Base-by-base conservation (phyloP, 2,888 invertebrate genomes). In the Mesochorus sp. region DNA sequence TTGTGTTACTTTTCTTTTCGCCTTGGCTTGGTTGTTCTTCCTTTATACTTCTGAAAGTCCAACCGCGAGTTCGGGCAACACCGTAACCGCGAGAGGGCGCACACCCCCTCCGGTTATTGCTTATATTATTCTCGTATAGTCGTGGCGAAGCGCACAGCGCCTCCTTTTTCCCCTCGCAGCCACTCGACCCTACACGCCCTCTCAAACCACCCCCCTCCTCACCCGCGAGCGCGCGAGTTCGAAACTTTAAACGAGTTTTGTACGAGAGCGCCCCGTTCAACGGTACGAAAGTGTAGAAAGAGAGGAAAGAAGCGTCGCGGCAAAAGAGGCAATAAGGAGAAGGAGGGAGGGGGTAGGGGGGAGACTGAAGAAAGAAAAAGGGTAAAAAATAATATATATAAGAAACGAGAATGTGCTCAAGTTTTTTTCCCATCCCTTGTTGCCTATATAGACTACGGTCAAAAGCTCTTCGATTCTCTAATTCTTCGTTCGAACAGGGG, bases 191-290 rank as follows among this genome's bases (percentile, higher is more conserved):
- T 49, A 37, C 49, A 39, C 61, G 55, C 26, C 75, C 42, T 57
- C 57, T 21, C 12, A 0, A 17, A 19, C 59, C 39, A 12, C 34
- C 39, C 14, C 31, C 21, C 4, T 21, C 37, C 31, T 28, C 14
- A 1, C 26, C 5, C 42, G 8, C 14, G 12, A 12, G 8, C 37
- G 3, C 47, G 47, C 67, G 39, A 61, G 77, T 72, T 77, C 31
- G 57, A 77, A 77, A 77, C 77, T 77, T 77, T 77, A 77, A 77
- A 77, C 77, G 77, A 77, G 77, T 77, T 77, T 77, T 73, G 57
- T 73, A 55, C 55, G 31, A 61, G 71, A 61, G 51, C 28, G 44
- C 61, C 47, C 31, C 57, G 61, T 49, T 62, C 72, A 61, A 49
- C 67, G 47, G 47, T 55, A 68, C 49, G 62, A 73, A 73, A 73